Conservation (phyloP, 2,888 invertebrate species). For the Pachymerium ferrugineum region DNA sequence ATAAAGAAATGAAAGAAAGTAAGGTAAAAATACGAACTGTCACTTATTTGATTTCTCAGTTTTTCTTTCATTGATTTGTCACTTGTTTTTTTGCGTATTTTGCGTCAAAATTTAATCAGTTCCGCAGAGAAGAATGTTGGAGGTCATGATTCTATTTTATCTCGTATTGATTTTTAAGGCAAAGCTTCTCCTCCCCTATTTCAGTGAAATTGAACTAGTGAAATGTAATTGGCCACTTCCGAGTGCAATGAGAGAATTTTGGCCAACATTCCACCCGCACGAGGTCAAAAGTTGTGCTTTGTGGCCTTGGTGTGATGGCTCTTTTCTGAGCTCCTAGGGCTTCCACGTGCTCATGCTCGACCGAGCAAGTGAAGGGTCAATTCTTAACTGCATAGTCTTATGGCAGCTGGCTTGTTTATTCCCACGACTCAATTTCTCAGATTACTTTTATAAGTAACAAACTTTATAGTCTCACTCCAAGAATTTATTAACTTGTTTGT, state of each 20-base stretch:
- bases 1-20: neutral
- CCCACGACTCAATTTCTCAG: conserved; percentile 3
- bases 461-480: neutral
- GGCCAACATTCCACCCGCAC: conserved; percentile 21
- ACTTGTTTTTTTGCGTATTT: neutral
- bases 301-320: conserved; percentile 18
- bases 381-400: conserved; percentile 25
- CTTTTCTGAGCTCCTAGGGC: neutral
- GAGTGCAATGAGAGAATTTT: conserved; percentile 19
- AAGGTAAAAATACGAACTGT: too few species aligned
- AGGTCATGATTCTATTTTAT: conserved; percentile 27
- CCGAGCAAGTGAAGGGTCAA: conserved; percentile 25
- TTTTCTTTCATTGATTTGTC: neutral
- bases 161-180: conserved; percentile 4
- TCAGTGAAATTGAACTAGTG: conserved; percentile 17
- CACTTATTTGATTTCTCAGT: neutral
- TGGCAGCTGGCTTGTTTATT: conserved; percentile 18
- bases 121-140: neutral
- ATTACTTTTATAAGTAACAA: neutral
- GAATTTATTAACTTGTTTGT: too few species aligned
- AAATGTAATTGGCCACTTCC: conserved; percentile 27
- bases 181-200: neutral
- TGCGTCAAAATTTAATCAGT: neutral
- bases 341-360: conserved; percentile 20
- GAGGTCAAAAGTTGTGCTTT: conserved; percentile 24